These are phyloP conservation scores for Callospermophilus lateralis DNA, from an alignment of 2,113 vertebrate genomes.

Conservation along the genomic window DNA sequence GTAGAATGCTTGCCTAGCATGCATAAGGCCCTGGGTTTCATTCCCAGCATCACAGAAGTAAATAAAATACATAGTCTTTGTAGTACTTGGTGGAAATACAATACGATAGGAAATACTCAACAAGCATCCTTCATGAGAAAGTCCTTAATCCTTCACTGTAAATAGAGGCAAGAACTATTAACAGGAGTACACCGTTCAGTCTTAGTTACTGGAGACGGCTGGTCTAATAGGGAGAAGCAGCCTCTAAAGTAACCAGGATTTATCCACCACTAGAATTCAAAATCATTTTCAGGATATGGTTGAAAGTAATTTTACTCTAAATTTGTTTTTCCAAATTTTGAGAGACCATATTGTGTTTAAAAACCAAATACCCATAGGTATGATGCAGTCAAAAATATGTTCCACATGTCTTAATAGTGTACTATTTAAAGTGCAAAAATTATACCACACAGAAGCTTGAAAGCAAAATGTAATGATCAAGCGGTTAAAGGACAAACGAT, in stretches of 20 bases:
- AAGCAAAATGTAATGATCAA: constrained; percentile 67
- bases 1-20: too few species aligned
- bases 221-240: constrained; percentile 1
- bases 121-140: neutral
- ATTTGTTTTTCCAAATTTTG: constrained; percentile 76
- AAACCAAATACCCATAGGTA: constrained; percentile 78
- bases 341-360: constrained; percentile 77
- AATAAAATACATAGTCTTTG: neutral
- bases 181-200: neutral
- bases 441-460: constrained; percentile 70
- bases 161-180: neutral
- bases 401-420: constrained; percentile 75
- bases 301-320: constrained; percentile 81
- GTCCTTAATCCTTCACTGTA: neutral
- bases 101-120: neutral
- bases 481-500: constrained; percentile 58
- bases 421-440: constrained; percentile 80
- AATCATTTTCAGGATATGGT: constrained; percentile 71
- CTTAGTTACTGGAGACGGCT: constrained; percentile 37
- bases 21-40: neutral
- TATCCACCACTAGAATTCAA: constrained; percentile 75
- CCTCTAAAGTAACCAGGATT: constrained; percentile 56
- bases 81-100: neutral
- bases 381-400: constrained; percentile 71
- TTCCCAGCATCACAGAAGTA: neutral